Percentiles rank a stretch among this genome's conserved stretches.
These are phyloP conservation scores for Dastarcus helophoroides DNA, from an alignment of 2,888 invertebrate genomes.

Conservation along the genomic window DNA sequence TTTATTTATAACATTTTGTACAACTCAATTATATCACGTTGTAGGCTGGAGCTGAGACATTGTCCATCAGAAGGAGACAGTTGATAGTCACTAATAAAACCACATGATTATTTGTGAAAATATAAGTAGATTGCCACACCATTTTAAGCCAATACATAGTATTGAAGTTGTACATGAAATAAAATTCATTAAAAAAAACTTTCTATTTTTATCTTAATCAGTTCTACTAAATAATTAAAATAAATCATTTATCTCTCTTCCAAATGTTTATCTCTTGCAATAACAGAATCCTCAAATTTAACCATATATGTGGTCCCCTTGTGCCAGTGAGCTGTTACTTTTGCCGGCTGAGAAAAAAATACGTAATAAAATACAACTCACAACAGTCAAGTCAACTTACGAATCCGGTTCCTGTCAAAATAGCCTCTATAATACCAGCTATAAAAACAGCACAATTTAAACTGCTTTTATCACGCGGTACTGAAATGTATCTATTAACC, in stretches of 20 bases:
- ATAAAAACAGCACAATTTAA: conserved; percentile 97
- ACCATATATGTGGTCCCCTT: conserved; percentile 99
- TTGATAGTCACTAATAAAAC: too few species aligned
- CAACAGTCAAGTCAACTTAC: conserved; percentile 65
- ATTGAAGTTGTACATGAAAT: too few species aligned
- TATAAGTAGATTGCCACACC: too few species aligned
- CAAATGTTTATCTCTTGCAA: conserved; percentile 79
- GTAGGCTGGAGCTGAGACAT: too few species aligned
- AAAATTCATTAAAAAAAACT: too few species aligned
- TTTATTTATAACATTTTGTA: too few species aligned
- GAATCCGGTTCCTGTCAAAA: conserved; percentile 89
- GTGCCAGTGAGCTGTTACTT: conserved; percentile 98
- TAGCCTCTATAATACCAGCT: conserved; percentile 95
- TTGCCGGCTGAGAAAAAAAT: conserved; percentile 72
- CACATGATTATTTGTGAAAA: too few species aligned
- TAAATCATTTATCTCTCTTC: conserved; percentile 61
- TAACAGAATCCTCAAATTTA: conserved; percentile 89
- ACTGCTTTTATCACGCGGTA: conserved; percentile 95
- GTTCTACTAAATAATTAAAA: not conserved
- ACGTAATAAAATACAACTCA: too few species aligned
- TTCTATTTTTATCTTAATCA: too few species aligned
- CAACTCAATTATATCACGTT: too few species aligned
- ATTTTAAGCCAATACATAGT: too few species aligned
- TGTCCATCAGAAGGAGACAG: too few species aligned
- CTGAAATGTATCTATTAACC: conserved; percentile 91